phyloP scores from a whole-genome alignment of 2,888 invertebrate genomes.

The Drosophila kokeensis region DNA sequence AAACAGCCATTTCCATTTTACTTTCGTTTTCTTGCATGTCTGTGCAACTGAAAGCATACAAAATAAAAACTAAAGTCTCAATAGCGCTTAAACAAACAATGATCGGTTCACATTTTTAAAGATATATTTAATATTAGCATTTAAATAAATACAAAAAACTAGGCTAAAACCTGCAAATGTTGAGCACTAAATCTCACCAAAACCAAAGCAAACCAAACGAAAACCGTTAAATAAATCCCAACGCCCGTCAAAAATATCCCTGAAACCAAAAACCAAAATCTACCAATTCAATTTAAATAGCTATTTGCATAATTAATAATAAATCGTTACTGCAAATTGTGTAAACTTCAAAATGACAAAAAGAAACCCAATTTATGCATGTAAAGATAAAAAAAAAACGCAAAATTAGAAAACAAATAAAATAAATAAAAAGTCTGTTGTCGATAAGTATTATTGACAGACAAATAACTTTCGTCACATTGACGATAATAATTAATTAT shows the following conservation, averaged over 20 bases:
- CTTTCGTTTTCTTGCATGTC: conserved; percentile 48
- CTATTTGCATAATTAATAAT: conserved; percentile 74
- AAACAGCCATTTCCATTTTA: conserved; percentile 53
- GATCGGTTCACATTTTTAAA: conserved; percentile 61
- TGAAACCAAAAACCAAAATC: conserved; percentile 36
- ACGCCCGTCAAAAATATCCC: conserved; percentile 47
- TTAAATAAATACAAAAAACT: conserved; percentile 63
- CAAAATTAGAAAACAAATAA: conserved; percentile 54
- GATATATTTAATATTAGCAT: conserved; percentile 71
- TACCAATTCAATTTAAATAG: conserved; percentile 78
- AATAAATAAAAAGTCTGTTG: conserved; percentile 82
- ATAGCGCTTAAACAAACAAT: conserved; percentile 47
- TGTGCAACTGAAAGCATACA: conserved; percentile 41
- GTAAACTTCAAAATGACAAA: conserved; percentile 59
- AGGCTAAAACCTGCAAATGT: conserved; percentile 70
- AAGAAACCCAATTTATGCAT: conserved; percentile 67
- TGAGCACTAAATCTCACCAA: conserved; percentile 58
- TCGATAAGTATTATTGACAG: conserved; percentile 85
- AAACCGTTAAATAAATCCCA: conserved; percentile 49
- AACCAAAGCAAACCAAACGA: conserved; percentile 34
- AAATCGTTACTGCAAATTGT: conserved; percentile 68
- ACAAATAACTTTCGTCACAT: conserved; percentile 85
- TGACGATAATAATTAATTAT: conserved; percentile 85
- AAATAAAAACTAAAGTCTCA: conserved; percentile 47
- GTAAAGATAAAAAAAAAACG: conserved; percentile 58